Percentiles rank a stretch among this genome's conserved stretches.
phyloP scores from a whole-genome alignment of 2,797 vertebrate genomes.

The Gila robusta region DNA sequence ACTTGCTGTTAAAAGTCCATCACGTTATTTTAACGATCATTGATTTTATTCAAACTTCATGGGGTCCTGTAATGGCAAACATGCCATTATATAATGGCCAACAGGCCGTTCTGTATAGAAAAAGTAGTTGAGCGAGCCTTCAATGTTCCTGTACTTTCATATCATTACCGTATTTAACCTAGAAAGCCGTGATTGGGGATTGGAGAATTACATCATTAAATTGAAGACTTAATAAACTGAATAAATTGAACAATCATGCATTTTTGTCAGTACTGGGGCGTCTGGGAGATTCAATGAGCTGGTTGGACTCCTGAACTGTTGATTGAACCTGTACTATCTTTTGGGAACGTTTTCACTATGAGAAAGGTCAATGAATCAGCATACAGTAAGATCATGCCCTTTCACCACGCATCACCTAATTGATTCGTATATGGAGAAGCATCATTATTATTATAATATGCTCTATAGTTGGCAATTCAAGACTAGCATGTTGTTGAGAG shows the following conservation, averaged over 20 bases:
- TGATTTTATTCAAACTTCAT: constrained; percentile 34
- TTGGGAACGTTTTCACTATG: background rate
- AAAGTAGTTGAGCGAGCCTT: background rate
- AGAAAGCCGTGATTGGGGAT: background rate
- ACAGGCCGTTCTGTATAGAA: background rate
- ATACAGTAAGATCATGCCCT: constrained; percentile 28
- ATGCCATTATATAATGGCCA: constrained; percentile 3
- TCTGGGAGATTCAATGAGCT: constrained; percentile 14
- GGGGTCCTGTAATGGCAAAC: constrained; percentile 2
- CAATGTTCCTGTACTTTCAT: background rate
- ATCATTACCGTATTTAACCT: constrained; percentile 32
- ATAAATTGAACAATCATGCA: background rate
- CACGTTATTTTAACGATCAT: constrained; percentile 13
- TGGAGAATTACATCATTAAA: constrained; percentile 23
- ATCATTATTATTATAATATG: constrained; percentile 47
- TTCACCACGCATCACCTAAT: constrained; percentile 31
- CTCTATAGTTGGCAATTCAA: constrained; percentile 30
- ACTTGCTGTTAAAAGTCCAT: constrained; percentile 24
- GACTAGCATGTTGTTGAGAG: constrained; percentile 30
- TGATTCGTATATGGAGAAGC: constrained; percentile 36
- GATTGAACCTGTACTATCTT: constrained; percentile 9
- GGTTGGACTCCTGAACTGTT: constrained; percentile 10
- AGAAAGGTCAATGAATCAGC: constrained; percentile 31
- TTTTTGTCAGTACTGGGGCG: background rate
- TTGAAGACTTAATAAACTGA: background rate